These are phyloP conservation scores for Beris morrisii DNA, from an alignment of 2,888 invertebrate species.

Conservation along the genomic window DNA sequence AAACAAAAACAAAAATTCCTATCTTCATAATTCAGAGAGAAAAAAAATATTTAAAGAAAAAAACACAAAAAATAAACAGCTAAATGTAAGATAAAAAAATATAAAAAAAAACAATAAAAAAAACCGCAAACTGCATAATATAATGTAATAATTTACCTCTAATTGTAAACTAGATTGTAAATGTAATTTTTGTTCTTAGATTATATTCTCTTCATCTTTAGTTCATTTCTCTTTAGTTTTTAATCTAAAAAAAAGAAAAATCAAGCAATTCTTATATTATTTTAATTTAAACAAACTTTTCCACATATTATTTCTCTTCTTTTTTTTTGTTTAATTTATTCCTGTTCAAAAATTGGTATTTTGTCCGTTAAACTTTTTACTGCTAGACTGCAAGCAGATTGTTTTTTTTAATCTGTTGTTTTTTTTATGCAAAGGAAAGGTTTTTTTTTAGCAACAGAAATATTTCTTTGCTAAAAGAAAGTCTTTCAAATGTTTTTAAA, in stretches of 20 bases:
- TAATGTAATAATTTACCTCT: constrained; percentile 29
- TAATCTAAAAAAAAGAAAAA: neutral
- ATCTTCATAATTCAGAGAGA: constrained; percentile 14
- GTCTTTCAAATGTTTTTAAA: too few species aligned
- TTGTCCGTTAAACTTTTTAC: too few species aligned
- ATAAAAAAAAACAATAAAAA: constrained; percentile 6
- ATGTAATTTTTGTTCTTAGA: constrained; percentile 24
- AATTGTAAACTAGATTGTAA: constrained; percentile 18
- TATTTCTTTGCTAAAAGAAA: too few species aligned
- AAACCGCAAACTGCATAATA: constrained; percentile 14
- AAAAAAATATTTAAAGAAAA: constrained; percentile 13
- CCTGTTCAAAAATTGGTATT: too few species aligned
- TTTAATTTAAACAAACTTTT: too few species aligned
- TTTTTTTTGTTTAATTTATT: too few species aligned
- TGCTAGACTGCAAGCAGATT: too few species aligned
- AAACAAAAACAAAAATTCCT: constrained; percentile 21
- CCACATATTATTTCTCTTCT: too few species aligned
- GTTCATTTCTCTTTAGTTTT: constrained; percentile 14
- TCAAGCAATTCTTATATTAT: neutral
- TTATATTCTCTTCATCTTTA: constrained; percentile 15
- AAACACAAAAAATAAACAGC: constrained; percentile 5
- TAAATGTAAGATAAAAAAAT: constrained; percentile 23
- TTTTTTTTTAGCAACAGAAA: too few species aligned
- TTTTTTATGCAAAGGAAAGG: too few species aligned
- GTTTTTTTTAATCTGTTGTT: too few species aligned